phyloP scores from a whole-genome alignment of 2,888 invertebrate species.

The Eupithecia abbreviata region DNA sequence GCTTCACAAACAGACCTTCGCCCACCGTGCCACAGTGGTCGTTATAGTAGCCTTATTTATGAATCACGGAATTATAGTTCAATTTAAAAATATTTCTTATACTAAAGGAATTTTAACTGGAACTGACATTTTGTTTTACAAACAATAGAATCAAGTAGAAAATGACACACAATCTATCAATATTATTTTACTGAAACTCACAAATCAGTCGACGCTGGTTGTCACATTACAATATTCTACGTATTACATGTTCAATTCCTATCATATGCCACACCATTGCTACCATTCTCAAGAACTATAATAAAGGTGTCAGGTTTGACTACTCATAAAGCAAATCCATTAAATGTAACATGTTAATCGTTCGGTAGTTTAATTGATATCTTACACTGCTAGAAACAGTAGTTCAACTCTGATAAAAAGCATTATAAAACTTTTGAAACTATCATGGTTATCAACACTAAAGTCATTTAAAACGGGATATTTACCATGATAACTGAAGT shows the following conservation, averaged over 20 bases:
- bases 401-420: too few relatives aligned
- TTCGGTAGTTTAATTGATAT: neutral
- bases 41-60: too few relatives aligned
- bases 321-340: neutral
- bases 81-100: neutral
- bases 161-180: neutral
- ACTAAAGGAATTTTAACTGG: neutral
- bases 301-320: neutral
- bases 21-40: too few relatives aligned
- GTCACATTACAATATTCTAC: neutral
- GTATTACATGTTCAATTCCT: neutral
- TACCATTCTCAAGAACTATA: neutral
- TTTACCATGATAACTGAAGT: too few relatives aligned
- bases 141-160: neutral
- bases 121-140: neutral
- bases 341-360: neutral
- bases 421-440: too few relatives aligned
- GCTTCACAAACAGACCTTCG: too few relatives aligned
- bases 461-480: too few relatives aligned
- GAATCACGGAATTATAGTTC: neutral
- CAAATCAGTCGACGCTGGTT: neutral
- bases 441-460: too few relatives aligned
- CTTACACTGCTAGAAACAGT: too few relatives aligned
- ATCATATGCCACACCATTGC: slow-evolving; percentile 27
- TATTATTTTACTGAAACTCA: neutral